Conservation (phyloP, 1,140 invertebrate species). For the Drosophila simulans region DNA sequence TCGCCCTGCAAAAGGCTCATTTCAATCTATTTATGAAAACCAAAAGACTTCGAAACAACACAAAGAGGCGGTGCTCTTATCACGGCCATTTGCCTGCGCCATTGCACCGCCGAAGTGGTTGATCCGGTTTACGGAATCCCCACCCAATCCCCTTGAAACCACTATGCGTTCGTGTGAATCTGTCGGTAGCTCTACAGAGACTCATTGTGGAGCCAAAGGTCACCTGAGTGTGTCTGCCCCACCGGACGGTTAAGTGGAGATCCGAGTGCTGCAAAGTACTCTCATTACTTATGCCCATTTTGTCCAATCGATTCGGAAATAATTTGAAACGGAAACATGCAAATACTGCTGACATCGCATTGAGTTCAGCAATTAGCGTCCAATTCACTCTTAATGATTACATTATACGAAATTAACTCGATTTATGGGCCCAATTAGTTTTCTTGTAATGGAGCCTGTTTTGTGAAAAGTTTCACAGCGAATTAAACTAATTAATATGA, state of each 20-base stretch:
- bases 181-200: slow-evolving; percentile 33
- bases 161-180: slow-evolving; percentile 37
- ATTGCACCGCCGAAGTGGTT: slow-evolving; percentile 75
- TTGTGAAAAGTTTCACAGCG: slow-evolving; percentile 16
- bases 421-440: slow-evolving; percentile 31
- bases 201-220: slow-evolving; percentile 28
- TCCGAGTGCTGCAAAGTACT: neutral
- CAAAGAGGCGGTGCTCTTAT: slow-evolving; percentile 64
- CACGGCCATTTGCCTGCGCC: slow-evolving; percentile 69
- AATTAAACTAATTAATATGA: slow-evolving; percentile 20
- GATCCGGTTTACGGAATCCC: slow-evolving; percentile 68
- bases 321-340: slow-evolving; percentile 47
- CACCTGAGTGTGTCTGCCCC: slow-evolving; percentile 18
- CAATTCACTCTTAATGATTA: slow-evolving; percentile 8
- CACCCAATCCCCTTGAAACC: slow-evolving; percentile 26
- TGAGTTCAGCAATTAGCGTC: slow-evolving; percentile 47
- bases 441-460: slow-evolving; percentile 26
- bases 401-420: slow-evolving; percentile 16
- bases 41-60: slow-evolving; percentile 26
- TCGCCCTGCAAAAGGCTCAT: slow-evolving; percentile 40
- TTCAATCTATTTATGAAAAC: slow-evolving; percentile 66
- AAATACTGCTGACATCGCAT: slow-evolving; percentile 46
- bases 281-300: slow-evolving; percentile 58
- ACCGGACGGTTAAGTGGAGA: slow-evolving; percentile 5
- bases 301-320: slow-evolving; percentile 35